Base-by-base conservation (phyloP, 1,140 invertebrate species). In the Drosophila nebulosa region DNA sequence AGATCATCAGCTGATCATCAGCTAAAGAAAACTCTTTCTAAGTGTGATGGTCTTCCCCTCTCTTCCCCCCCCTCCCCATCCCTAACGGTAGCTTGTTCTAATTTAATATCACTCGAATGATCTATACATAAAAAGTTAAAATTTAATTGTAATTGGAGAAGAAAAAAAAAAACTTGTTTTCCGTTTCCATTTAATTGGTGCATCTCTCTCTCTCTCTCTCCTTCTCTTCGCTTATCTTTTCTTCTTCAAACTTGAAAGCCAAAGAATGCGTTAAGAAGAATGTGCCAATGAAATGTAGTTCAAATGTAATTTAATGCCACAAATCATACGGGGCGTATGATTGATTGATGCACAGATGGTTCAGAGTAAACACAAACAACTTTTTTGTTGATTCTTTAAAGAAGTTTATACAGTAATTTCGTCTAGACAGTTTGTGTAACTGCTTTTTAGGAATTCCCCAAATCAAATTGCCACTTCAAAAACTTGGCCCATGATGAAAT, bases 71-170 rank as follows among this genome's bases (percentile, higher is more conserved):
- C n/a, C n/a, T n/a, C 39, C 14, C 39, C 39, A 16, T 6, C 42
- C 52, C 73, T 86, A 86, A 88, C 83, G 70, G 81, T 86, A 86
- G 70, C 66, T 58, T 62, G 81, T 86, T 86, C 81, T 86, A 81
- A 74, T 86, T 85, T 39, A 27, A 46, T 69, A 81, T 53, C 69
- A 75, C 63, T 67, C 36, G 66, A 64, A 63, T 64, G 53, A 61
- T 14, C 22, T 26, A 22, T 53, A 16, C 39, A 30, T 32, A 69
- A 56, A 71, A 68, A 30, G 69, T 51, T 30, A 21, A 21, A 57
- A 26, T 50, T 74, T 74, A 74, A 74, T 62, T 74, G 64, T 51
- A 35, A 26, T 57, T 39, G 27, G 32, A 35, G n/a, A n/a, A n/a
- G n/a, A n/a, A n/a, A n/a, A n/a, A n/a, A n/a, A n/a, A 71, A 71